Evolutionary conservation across 1,140 invertebrate species (phyloP).

Genomic region (Drosophila nebulosa): DNA sequence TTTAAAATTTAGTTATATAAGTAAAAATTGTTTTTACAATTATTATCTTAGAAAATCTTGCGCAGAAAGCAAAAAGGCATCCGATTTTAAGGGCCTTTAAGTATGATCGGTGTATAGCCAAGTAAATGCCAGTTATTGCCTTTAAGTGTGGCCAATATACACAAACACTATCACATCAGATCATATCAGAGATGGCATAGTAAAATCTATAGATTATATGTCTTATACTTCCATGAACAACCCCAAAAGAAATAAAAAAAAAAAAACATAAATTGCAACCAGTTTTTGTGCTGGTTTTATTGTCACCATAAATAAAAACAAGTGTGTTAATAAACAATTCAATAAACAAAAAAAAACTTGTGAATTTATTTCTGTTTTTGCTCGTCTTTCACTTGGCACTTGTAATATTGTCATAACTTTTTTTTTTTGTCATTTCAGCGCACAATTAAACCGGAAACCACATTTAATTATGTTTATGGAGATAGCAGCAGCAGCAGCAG

Average conservation of each 20-base stretch:
- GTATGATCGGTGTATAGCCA: no score
- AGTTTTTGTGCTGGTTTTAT: not conserved
- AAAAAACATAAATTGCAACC: not conserved
- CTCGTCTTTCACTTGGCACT: not conserved
- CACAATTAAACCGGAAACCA: slow-evolving; percentile 1
- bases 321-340: not conserved
- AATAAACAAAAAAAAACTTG: not conserved
- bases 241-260: not conserved
- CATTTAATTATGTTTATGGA: slow-evolving; percentile 14
- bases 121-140: no score
- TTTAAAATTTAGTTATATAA: no score
- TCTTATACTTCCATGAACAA: not conserved
- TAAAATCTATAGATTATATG: not conserved
- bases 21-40: no score
- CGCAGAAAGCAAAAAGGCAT: no score
- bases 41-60: no score
- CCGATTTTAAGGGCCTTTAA: no score
- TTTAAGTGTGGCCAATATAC: no score
- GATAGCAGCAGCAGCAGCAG: not conserved
- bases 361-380: not conserved
- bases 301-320: not conserved
- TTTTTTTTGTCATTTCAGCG: not conserved
- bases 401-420: not conserved
- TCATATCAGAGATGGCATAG: no score
- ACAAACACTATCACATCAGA: no score